Base-by-base conservation (phyloP, 1,140 invertebrate species). In the Tetranychus urticae region DNA sequence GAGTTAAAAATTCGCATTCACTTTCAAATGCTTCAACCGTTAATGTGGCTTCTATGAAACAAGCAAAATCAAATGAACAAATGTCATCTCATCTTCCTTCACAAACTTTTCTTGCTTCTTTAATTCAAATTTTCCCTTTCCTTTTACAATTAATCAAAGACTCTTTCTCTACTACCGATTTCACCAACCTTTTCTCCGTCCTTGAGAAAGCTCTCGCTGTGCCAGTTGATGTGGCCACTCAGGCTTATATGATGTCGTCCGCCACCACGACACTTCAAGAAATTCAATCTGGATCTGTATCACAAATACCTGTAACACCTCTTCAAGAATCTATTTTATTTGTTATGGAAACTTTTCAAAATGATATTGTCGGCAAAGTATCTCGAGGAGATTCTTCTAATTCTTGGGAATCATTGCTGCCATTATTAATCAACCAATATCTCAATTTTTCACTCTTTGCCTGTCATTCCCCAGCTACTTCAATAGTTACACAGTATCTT, bases 51-150 rank as follows among this genome's bases (percentile, higher is more conserved):
- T 23, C 23, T 23, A 23, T 23, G 23, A 58, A 77, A 52, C 6
- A 33, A 52, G n/a, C 50, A n/a, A 7, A 52, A 52, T 52, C 50
- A 23, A 33, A 33, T 70, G 39, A 42, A 42, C 39, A 42, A 60
- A 69, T 67, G 57, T 65, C 81, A 66, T 77, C 81, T 62, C 91
- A 88, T 71, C 80, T 88, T 64, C 89, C 89, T 2, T 86, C 86
- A 13, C 86, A 92, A 70, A 82, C 84, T 63, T 97, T 93, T 74
- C 77, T 97, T 35, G 90, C 89, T 1, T 85, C 89, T 1, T 76
- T 93, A 4, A 82, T 94, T 64, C 88, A 92, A 73, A 92, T 92
- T 69, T 92, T 96, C 71, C 88, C 90, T 23, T 81, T 83, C 54
- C 80, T 97, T 59, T 94, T 92, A 74, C 83, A 86, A 63, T 85